Evolutionary conservation across 2,888 invertebrate species (phyloP).

Genomic region (Eulithis prunata): DNA sequence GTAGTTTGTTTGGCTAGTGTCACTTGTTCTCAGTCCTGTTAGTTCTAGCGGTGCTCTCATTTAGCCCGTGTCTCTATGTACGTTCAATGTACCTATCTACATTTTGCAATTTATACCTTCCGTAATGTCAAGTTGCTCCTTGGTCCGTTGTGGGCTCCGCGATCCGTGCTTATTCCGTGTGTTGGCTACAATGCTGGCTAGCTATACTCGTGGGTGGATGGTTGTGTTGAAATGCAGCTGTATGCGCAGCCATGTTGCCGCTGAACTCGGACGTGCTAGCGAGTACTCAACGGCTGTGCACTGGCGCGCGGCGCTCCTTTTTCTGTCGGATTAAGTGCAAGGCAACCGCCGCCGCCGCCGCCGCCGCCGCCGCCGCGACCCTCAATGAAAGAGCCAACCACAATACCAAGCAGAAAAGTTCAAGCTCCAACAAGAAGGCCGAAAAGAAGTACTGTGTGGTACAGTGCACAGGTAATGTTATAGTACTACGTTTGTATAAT

Average conservation of each 20-base stretch:
- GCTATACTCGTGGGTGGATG: background rate
- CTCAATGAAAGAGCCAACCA: constrained; percentile 91
- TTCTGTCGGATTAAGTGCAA: constrained; percentile 97
- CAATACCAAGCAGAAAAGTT: constrained; percentile 82
- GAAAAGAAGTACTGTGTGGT: constrained; percentile 95
- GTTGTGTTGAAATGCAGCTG: background rate
- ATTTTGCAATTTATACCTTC: too few relatives aligned
- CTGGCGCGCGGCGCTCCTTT: constrained; percentile 95
- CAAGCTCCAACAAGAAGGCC: constrained; percentile 75
- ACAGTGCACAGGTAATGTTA: constrained; percentile 89
- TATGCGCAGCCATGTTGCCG: constrained; percentile 91
- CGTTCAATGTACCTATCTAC: too few relatives aligned
- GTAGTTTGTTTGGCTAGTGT: too few relatives aligned
- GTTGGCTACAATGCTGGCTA: background rate
- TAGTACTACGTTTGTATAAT: too few relatives aligned
- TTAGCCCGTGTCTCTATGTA: too few relatives aligned
- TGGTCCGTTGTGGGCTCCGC: too few relatives aligned
- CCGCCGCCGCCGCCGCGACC: background rate
- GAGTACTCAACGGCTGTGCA: constrained; percentile 90
- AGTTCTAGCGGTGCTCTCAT: too few relatives aligned
- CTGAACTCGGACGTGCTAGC: constrained; percentile 93
- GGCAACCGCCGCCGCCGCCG: constrained; percentile 24
- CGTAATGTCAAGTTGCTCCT: too few relatives aligned
- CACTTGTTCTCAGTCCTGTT: too few relatives aligned
- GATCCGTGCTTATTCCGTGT: too few relatives aligned